Percentiles rank a stretch among this genome's conserved stretches.
Evolutionary conservation across 2,888 invertebrate species (phyloP).

Genomic region (Cosmopolites sordidus): DNA sequence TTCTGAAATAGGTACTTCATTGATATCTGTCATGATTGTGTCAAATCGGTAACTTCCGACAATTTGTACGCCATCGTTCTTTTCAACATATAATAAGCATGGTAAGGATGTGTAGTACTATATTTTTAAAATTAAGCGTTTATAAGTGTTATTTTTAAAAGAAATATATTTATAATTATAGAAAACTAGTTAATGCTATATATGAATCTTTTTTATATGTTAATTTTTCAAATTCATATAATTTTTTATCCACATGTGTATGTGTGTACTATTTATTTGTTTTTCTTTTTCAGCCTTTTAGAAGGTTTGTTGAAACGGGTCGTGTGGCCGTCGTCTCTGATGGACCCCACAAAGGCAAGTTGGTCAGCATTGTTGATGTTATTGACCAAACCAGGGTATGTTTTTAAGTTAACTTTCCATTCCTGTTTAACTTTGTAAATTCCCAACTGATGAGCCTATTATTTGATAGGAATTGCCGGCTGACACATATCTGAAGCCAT

Average conservation of each 20-base stretch:
- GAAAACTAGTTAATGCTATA: too few species aligned
- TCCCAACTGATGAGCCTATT: conserved; percentile 51
- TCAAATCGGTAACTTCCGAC: conserved; percentile 13
- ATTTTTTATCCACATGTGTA: not conserved
- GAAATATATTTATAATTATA: too few species aligned
- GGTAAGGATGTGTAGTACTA: conserved; percentile 10
- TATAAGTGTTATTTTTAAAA: too few species aligned
- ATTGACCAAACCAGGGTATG: conserved; percentile 92
- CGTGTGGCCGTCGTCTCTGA: conserved; percentile 93
- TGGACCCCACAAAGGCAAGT: conserved; percentile 86
- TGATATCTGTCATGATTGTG: not conserved
- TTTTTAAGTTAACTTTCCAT: conserved; percentile 24
- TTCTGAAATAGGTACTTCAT: too few species aligned
- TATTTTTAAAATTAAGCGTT: conserved; percentile 1
- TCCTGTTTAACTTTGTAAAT: not conserved
- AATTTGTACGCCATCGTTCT: conserved; percentile 13
- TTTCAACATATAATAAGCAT: conserved; percentile 16
- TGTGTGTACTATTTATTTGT: not conserved
- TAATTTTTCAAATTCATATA: too few species aligned
- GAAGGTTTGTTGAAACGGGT: conserved; percentile 94
- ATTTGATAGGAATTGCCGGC: conserved; percentile 73
- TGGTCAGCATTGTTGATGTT: conserved; percentile 91
- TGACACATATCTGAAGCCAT: conserved; percentile 63
- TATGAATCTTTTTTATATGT: too few species aligned
- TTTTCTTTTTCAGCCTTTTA: conserved; percentile 67